Evolutionary conservation across 2,113 vertebrate species (phyloP).

Genomic region (Elaphurus davidianus): DNA sequence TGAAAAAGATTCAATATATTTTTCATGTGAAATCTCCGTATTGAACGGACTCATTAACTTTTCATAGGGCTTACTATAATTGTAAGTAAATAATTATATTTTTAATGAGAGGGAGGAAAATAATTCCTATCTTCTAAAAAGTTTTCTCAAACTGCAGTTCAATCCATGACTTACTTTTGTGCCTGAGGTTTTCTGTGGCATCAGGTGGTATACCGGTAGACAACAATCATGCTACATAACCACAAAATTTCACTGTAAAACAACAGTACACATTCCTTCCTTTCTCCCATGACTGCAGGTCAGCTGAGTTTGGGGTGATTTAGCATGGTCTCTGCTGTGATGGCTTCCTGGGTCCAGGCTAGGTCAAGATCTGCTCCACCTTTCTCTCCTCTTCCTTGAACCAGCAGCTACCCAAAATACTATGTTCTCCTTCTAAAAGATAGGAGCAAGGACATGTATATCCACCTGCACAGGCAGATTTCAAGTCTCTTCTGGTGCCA

Average conservation of each 20-base stretch:
- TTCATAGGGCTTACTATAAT: not conserved
- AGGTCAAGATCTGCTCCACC: not conserved
- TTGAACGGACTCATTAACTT: not conserved
- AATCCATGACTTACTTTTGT: not conserved
- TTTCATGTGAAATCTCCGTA: conserved; percentile 20
- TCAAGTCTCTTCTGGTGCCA: not conserved
- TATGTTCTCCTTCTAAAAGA: not conserved
- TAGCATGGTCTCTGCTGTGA: not conserved
- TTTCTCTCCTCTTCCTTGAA: not conserved
- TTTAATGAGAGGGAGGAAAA: not conserved
- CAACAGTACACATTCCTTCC: not conserved
- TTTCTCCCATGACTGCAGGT: not conserved
- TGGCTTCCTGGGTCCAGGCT: not conserved
- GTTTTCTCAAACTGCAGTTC: not conserved
- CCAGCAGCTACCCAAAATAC: not conserved
- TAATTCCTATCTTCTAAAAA: not conserved
- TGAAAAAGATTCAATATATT: not conserved
- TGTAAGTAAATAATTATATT: conserved; percentile 8
- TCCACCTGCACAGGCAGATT: not conserved
- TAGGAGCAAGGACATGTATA: not conserved
- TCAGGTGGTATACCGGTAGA: not conserved
- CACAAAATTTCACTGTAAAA: not conserved
- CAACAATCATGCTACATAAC: not conserved
- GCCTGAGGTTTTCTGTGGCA: not conserved
- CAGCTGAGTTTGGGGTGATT: not conserved